Base-by-base conservation (phyloP, 2,888 invertebrate species). In the Cremastobaeus sp. region DNA sequence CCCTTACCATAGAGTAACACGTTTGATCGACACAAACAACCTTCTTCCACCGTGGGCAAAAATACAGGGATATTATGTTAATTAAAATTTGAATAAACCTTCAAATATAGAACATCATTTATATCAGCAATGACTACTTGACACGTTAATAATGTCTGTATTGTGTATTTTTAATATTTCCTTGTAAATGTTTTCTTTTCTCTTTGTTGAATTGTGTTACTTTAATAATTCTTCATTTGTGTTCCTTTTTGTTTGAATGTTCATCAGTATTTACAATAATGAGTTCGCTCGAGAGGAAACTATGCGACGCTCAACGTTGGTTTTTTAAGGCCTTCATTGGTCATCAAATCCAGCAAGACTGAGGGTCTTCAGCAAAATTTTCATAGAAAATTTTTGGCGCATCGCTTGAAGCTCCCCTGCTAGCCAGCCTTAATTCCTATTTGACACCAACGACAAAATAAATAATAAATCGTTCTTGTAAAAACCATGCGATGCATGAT, bases 331-430 rank as follows among this genome's bases (percentile, higher is more conserved):
- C 74, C 71, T 70, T 77, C 75, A 71, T 74, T 76, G 77, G 68
- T 76, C 17, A 52, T 76, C 76, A 73, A 66, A 76, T 72, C 47
- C 69, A 65, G 72, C 60, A 68, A 76, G 76, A 77, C 68, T 71
- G 54, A 68, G 71, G 74, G 76, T 50, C 78, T 79, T 78, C 78
- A 76, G 76, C 66, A 65, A 77, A 81, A 80, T 82, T 82, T 82
- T 83, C 82, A 81, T 76, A 83, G 82, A 84, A 83, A 83, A 83
- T 83, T 77, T 80, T 79, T 74, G 65, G 15, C 78, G 59, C 60
- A 68, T 68, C 54, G 75, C 76, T 71, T 77, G 79, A 73, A 80
- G 75, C 74, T 55, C 77, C 77, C 66, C 69, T 65, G 77, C 77
- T 77, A 79, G 76, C 76, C 73, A 78, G 72, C 70, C 77, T 79